A percentile compares a stretch with the other conserved stretches of the same genome.
Conservation (phyloP, 2,797 vertebrate species). For the Diplodus sargus region DNA sequence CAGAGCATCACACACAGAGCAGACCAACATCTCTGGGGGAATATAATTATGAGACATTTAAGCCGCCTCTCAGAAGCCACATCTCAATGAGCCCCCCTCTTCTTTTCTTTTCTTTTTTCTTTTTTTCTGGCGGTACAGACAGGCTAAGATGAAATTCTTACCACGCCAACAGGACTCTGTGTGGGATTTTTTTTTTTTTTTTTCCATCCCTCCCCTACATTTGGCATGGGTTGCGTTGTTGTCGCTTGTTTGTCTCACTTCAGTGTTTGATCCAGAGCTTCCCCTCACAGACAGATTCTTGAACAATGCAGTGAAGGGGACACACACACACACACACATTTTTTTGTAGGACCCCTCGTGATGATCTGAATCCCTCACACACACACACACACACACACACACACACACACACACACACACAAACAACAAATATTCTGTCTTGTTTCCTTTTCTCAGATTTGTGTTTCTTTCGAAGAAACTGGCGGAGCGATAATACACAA, state of each 20-base stretch:
- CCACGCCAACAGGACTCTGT: constrained; percentile 48
- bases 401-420: not conserved
- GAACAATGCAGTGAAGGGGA: constrained; percentile 74
- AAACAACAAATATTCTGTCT: not conserved
- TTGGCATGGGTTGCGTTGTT: constrained; percentile 62
- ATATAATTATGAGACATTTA: constrained; percentile 77
- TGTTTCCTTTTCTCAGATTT: not conserved
- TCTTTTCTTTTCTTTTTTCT: constrained; percentile 14
- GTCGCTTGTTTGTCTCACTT: constrained; percentile 80
- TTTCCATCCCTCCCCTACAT: constrained; percentile 6
- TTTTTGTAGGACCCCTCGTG: constrained; percentile 10
- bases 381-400: not conserved
- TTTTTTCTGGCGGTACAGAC: constrained; percentile 29
- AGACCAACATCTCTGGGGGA: constrained; percentile 67
- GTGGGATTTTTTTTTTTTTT: constrained; percentile 33
- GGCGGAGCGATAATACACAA: constrained; percentile 9
- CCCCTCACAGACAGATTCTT: constrained; percentile 52
- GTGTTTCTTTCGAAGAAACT: constrained; percentile 52
- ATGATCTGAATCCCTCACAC: not conserved
- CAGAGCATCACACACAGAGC: constrained; percentile 56
- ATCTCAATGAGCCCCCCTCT: constrained; percentile 52
- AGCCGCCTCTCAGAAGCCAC: constrained; percentile 57
- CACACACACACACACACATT: constrained; percentile 21
- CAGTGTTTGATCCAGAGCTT: constrained; percentile 64
- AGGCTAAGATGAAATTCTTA: constrained; percentile 50